A percentile compares a stretch with the other conserved stretches of the same genome.
These are phyloP conservation scores for Anticlea derivata DNA, from an alignment of 2,888 invertebrate genomes.

Conservation along the genomic window DNA sequence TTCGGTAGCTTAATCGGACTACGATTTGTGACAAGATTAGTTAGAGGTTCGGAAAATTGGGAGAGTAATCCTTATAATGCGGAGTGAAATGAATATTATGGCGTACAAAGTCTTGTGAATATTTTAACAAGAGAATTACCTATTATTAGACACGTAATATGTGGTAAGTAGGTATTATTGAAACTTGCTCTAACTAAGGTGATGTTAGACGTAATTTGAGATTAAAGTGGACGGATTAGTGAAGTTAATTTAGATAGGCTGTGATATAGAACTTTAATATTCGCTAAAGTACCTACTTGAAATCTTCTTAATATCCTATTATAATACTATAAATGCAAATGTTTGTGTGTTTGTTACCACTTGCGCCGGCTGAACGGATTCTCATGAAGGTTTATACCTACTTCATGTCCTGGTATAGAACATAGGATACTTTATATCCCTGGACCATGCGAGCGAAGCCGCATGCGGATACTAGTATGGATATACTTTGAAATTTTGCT, in stretches of 20 bases:
- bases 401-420: no score
- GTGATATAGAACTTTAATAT: constrained; percentile 12
- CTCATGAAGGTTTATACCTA: no score
- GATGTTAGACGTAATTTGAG: constrained; percentile 16
- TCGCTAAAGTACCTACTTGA: no score
- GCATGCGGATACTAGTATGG: no score
- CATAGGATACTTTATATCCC: no score
- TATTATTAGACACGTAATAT: constrained; percentile 40
- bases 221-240: constrained; percentile 12
- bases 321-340: no score
- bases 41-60: constrained; percentile 58
- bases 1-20: constrained; percentile 64
- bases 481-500: no score
- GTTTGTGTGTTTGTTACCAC: no score
- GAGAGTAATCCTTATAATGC: constrained; percentile 60
- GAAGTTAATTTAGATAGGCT: constrained; percentile 14
- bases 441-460: no score
- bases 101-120: constrained; percentile 46
- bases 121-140: constrained; percentile 42
- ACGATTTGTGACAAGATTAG: constrained; percentile 77
- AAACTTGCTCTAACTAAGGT: constrained; percentile 13
- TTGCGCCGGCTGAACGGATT: no score
- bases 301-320: no score
- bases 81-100: constrained; percentile 64
- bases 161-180: constrained; percentile 31